These are phyloP conservation scores for Odocoileus virginianus DNA, from an alignment of 2,113 vertebrate species.

Conservation along the genomic window DNA sequence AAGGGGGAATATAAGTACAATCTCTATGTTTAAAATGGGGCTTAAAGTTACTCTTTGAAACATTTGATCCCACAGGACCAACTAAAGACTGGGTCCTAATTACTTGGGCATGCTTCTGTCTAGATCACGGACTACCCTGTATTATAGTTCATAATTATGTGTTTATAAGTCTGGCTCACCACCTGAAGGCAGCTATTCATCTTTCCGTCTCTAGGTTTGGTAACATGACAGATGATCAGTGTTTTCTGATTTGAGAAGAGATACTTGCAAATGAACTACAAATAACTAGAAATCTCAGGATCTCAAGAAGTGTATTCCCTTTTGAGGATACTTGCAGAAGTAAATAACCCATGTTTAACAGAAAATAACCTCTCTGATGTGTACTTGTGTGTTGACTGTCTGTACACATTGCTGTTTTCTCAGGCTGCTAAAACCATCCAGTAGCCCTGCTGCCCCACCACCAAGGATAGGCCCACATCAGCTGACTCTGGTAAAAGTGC, in stretches of 20 bases:
- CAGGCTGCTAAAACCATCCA: background rate
- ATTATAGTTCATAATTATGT: background rate
- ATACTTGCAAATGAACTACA: background rate
- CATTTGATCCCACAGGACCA: background rate
- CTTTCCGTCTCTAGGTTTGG: background rate
- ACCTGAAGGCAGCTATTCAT: background rate
- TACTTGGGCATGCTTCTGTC: background rate
- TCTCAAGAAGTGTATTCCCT: background rate
- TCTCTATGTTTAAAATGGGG: background rate
- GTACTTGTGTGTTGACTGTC: background rate
- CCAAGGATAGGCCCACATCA: background rate
- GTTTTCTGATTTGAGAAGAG: background rate
- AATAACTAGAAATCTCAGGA: background rate
- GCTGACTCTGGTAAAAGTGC: background rate
- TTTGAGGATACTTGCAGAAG: background rate
- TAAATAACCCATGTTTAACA: background rate
- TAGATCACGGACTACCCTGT: background rate
- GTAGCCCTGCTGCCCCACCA: background rate
- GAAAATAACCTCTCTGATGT: background rate
- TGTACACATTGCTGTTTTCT: background rate
- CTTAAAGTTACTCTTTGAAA: background rate
- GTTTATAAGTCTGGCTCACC: background rate
- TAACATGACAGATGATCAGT: background rate
- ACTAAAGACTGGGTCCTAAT: background rate
- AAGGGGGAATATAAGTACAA: background rate